These are phyloP conservation scores for Augochlorella aurata DNA, from an alignment of 2,888 invertebrate species.

Conservation along the genomic window DNA sequence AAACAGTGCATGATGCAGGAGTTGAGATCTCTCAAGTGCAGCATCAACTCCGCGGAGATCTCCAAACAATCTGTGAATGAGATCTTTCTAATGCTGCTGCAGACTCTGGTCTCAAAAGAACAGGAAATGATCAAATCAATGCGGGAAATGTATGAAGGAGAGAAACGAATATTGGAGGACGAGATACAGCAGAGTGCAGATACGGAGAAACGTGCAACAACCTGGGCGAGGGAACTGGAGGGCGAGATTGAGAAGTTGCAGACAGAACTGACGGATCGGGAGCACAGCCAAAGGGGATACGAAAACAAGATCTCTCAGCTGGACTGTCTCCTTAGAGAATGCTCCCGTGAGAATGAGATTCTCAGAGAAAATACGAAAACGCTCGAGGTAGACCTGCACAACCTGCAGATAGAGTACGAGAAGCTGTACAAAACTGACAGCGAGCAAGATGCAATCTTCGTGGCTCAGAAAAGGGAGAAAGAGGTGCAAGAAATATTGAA, in stretches of 20 bases:
- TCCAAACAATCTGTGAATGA: conserved; percentile 66
- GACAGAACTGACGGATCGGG: conserved; percentile 67
- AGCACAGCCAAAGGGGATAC: conserved; percentile 55
- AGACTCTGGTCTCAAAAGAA: conserved; percentile 74
- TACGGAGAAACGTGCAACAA: conserved; percentile 68
- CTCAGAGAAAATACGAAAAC: conserved; percentile 69
- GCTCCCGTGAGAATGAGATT: conserved; percentile 69
- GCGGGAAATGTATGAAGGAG: conserved; percentile 63
- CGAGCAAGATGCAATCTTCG: conserved; percentile 61
- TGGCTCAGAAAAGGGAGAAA: conserved; percentile 73
- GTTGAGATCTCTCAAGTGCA: conserved; percentile 68
- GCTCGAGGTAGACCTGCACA: conserved; percentile 71
- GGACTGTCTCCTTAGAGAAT: conserved; percentile 70
- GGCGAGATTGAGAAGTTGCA: conserved; percentile 75
- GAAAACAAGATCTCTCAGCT: conserved; percentile 61
- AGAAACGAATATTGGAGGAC: conserved; percentile 69
- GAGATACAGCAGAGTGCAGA: conserved; percentile 71
- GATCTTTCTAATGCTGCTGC: conserved; percentile 71
- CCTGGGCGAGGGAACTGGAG: conserved; percentile 76
- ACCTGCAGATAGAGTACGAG: conserved; percentile 70
- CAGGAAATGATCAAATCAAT: conserved; percentile 72
- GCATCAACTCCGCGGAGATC: conserved; percentile 41
- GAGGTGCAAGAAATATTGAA: conserved; percentile 62
- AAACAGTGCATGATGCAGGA: conserved; percentile 73
- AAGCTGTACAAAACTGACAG: conserved; percentile 57